Percentiles rank a stretch among this genome's conserved stretches.
Conservation (phyloP, 2,113 vertebrate genomes). For the Meriones unguiculatus region DNA sequence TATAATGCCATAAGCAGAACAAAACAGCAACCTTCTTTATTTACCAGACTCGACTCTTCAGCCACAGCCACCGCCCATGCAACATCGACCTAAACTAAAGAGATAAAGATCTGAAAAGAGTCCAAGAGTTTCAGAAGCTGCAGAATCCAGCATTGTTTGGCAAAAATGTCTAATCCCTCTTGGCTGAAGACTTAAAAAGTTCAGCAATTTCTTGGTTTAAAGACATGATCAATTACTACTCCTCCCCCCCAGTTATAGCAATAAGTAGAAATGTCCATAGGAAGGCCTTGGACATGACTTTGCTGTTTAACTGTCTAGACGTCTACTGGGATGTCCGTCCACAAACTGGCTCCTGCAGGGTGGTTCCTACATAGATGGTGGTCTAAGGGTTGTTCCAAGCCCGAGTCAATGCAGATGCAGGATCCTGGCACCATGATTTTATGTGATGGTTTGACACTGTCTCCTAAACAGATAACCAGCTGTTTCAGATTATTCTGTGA, state of each 20-base stretch:
- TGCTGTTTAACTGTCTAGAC: neutral
- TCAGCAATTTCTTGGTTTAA: neutral
- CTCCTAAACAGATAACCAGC: constrained; percentile 61
- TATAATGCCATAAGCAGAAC: neutral
- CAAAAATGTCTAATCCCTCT: neutral
- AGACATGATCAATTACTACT: neutral
- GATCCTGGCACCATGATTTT: neutral
- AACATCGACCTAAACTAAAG: fast-evolving
- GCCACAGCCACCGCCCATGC: neutral
- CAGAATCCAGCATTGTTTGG: neutral
- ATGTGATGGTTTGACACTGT: constrained; percentile 41
- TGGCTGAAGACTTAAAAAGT: neutral
- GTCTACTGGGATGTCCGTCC: neutral
- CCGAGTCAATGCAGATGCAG: neutral
- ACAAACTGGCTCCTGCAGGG: neutral
- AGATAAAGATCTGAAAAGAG: fast-evolving
- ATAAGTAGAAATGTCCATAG: neutral
- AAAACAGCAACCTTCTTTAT: neutral
- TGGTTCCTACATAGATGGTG: fast-evolving
- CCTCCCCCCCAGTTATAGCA: neutral
- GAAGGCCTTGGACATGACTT: neutral
- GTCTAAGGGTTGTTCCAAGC: neutral
- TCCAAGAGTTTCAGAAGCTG: neutral
- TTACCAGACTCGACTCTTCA: fast-evolving
- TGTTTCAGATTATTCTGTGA: constrained; percentile 68